Evolutionary conservation across 2,888 invertebrate genomes (phyloP).

Genomic region (Cenopis cana): DNA sequence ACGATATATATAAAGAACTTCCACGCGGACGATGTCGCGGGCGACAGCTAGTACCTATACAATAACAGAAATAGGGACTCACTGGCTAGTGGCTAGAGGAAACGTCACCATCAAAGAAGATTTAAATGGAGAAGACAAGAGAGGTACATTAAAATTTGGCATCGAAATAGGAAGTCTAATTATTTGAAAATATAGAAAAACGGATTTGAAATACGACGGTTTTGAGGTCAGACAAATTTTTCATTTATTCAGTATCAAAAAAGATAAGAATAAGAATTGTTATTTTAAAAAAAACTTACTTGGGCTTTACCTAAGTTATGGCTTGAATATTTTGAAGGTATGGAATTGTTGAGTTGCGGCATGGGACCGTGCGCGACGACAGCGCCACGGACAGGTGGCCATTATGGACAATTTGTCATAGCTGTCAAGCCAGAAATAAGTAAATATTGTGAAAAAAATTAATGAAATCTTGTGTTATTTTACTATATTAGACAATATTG

Average conservation of each 20-base stretch:
- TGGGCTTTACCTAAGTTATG: background rate
- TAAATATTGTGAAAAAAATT: too few species aligned
- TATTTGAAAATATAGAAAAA: constrained; percentile 8
- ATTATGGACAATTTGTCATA: too few species aligned
- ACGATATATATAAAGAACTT: too few species aligned
- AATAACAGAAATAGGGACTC: background rate
- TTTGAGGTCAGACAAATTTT: background rate
- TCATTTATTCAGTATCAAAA: background rate
- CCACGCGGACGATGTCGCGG: too few species aligned
- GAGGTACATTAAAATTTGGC: background rate
- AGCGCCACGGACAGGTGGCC: too few species aligned
- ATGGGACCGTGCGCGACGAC: too few species aligned
- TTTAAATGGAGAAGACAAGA: background rate
- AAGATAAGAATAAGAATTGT: background rate
- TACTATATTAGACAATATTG: too few species aligned
- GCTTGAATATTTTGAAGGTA: background rate
- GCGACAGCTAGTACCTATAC: too few species aligned
- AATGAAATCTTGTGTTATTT: too few species aligned
- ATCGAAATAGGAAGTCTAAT: constrained; percentile 10
- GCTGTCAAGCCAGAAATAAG: too few species aligned
- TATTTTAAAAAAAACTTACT: background rate
- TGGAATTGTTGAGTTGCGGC: background rate
- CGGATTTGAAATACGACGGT: constrained; percentile 5
- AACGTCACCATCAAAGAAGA: constrained; percentile 12
- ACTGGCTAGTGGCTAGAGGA: constrained; percentile 1